These are phyloP conservation scores for Tenthredo mesomela DNA, from an alignment of 2,888 invertebrate species.

Conservation along the genomic window DNA sequence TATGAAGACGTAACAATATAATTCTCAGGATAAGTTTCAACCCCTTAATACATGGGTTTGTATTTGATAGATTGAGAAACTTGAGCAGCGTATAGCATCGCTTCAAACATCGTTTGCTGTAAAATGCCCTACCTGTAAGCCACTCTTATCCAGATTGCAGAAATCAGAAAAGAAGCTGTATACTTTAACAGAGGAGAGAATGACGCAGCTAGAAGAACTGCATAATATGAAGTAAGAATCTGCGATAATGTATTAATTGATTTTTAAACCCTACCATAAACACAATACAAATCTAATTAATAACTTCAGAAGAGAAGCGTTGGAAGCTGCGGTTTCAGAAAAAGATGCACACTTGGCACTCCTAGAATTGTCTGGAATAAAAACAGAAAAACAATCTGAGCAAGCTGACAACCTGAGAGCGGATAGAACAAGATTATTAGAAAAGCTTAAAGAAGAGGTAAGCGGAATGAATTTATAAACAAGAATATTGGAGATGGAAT, in stretches of 20 bases:
- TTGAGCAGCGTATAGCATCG: constrained; percentile 85
- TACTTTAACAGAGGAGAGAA: constrained; percentile 82
- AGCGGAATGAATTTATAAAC: constrained; percentile 42
- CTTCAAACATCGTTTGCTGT: constrained; percentile 86
- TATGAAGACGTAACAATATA: too few species aligned
- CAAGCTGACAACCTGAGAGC: constrained; percentile 84
- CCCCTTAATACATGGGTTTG: constrained; percentile 41
- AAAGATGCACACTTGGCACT: constrained; percentile 93
- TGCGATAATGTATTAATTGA: neutral
- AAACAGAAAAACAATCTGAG: constrained; percentile 83
- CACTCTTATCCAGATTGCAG: constrained; percentile 83
- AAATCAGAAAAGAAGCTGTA: constrained; percentile 83
- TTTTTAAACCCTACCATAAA: neutral
- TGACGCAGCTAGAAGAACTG: constrained; percentile 86
- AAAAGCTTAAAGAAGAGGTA: constrained; percentile 87
- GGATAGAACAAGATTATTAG: constrained; percentile 86
- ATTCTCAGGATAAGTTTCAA: too few species aligned
- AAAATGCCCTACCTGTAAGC: constrained; percentile 85
- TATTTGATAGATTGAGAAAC: constrained; percentile 82
- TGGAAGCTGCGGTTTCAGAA: constrained; percentile 91
- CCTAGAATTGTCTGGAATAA: constrained; percentile 87
- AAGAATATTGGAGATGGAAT: neutral
- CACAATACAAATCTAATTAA: neutral
- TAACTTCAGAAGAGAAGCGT: constrained; percentile 87
- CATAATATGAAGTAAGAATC: constrained; percentile 88